Percentiles rank a stretch among this genome's conserved stretches.
Evolutionary conservation across 2,888 invertebrate genomes (phyloP).

Genomic region (Pardosa pseudoannulata): DNA sequence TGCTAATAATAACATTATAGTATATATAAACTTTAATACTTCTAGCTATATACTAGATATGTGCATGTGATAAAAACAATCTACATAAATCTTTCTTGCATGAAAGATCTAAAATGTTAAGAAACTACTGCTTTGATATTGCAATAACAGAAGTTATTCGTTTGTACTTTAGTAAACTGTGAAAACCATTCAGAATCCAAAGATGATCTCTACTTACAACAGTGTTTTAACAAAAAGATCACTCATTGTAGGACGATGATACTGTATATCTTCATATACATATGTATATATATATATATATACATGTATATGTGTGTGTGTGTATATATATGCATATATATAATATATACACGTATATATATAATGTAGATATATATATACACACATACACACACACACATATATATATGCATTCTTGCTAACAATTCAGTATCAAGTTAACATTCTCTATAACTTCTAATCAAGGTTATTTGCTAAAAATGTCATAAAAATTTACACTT

Average conservation of each 20-base stretch:
- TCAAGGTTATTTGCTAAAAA: slow-evolving; percentile 69
- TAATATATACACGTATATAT: slow-evolving; percentile 28
- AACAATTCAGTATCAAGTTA: slow-evolving; percentile 71
- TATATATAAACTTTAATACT: slow-evolving; percentile 71
- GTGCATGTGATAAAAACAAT: slow-evolving; percentile 72
- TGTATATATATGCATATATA: slow-evolving; percentile 59
- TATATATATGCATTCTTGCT: slow-evolving; percentile 56
- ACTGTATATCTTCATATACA: slow-evolving; percentile 65
- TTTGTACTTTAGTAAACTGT: slow-evolving; percentile 72
- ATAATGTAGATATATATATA: slow-evolving; percentile 67
- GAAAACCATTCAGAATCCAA: slow-evolving; percentile 58
- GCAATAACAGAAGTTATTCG: slow-evolving; percentile 72
- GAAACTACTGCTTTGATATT: slow-evolving; percentile 72
- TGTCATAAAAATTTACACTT: slow-evolving; percentile 67
- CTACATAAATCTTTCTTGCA: slow-evolving; percentile 59
- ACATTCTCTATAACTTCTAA: slow-evolving; percentile 67
- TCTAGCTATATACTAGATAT: slow-evolving; percentile 72
- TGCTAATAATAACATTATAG: slow-evolving; percentile 68
- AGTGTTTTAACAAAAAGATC: slow-evolving; percentile 71
- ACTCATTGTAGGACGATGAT: slow-evolving; percentile 70
- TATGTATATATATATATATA: slow-evolving; percentile 31
- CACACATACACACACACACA: slow-evolving; percentile 9
- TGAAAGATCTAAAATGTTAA: slow-evolving; percentile 70
- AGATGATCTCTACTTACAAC: slow-evolving; percentile 61
- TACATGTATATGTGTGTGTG: slow-evolving; percentile 21